Evolutionary conservation across 2,113 vertebrate species (phyloP).

Genomic region (Alexandromys fortis): DNA sequence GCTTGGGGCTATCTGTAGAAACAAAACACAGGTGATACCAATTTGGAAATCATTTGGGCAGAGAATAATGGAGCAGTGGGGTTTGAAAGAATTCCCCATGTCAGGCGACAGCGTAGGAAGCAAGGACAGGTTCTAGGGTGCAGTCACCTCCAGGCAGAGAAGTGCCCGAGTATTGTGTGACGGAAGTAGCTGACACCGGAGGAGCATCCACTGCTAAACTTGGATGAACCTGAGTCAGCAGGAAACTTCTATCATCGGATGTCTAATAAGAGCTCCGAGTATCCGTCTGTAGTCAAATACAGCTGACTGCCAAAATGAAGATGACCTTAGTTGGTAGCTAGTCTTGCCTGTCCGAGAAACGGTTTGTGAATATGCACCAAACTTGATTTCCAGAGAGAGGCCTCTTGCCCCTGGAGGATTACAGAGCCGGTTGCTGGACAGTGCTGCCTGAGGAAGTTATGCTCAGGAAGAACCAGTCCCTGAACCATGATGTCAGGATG

Average conservation of each 20-base stretch:
- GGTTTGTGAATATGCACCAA: not conserved
- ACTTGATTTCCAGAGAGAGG: not conserved
- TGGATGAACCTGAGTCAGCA: not conserved
- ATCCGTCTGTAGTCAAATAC: not conserved
- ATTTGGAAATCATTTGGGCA: not conserved
- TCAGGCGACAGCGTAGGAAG: not conserved
- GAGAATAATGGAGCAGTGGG: not conserved
- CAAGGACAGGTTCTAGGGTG: not conserved
- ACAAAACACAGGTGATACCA: not conserved
- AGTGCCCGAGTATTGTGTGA: not conserved
- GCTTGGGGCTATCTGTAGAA: not conserved
- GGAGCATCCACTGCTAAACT: not conserved
- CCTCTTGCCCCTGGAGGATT: not conserved
- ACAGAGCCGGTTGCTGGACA: not conserved
- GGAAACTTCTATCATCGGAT: constrained; percentile 30
- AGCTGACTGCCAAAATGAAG: not conserved
- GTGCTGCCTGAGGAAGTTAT: not conserved
- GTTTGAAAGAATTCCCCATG: constrained; percentile 16
- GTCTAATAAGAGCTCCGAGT: constrained; percentile 17
- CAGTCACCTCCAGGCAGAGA: not conserved
- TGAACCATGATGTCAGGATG: not conserved
- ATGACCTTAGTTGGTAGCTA: not conserved
- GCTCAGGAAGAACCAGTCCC: not conserved
- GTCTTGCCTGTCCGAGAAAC: not conserved
- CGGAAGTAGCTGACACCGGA: not conserved